Percentiles rank a stretch among this genome's conserved stretches.
phyloP scores from a whole-genome alignment of 1,140 invertebrate species.

The Macrotrachela quadricornifera region DNA sequence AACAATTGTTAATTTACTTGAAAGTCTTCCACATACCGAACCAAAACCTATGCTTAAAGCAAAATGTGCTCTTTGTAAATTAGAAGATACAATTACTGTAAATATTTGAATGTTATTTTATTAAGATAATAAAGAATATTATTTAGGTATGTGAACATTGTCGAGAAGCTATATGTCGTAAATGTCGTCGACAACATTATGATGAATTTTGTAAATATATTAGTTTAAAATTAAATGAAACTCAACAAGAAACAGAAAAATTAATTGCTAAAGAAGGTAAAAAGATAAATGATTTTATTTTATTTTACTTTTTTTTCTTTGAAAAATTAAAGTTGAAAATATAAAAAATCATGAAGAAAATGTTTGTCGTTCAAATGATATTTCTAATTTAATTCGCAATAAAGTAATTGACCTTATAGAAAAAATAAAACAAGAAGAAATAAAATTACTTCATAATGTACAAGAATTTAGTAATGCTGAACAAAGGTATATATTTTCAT shows the following conservation, averaged over 20 bases:
- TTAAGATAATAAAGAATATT: no score
- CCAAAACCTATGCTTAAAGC: slow-evolving; percentile 1
- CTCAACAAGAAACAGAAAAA: slow-evolving; percentile 3
- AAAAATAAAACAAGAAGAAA: slow-evolving; percentile 2
- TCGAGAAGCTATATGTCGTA: slow-evolving; percentile 4
- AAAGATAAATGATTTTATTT: not conserved
- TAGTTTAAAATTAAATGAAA: not conserved
- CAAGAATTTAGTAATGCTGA: slow-evolving; percentile 5
- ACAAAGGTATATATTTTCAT: no score
- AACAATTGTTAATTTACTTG: slow-evolving; percentile 6
- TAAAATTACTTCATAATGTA: slow-evolving; percentile 1
- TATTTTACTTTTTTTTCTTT: not conserved
- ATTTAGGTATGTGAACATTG: slow-evolving; percentile 2
- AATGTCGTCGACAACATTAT: slow-evolving; percentile 4
- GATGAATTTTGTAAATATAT: not conserved
- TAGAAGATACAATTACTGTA: not conserved
- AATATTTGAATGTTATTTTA: no score
- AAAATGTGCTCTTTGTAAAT: slow-evolving; percentile 2
- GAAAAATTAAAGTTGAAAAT: not conserved
- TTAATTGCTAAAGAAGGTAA: slow-evolving; percentile 3
- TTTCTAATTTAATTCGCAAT: not conserved
- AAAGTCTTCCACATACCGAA: slow-evolving; percentile 1
- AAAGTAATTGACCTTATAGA: slow-evolving; percentile 1
- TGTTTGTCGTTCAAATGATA: slow-evolving; percentile 2
- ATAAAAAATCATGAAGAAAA: slow-evolving; percentile 4